Percentiles rank a stretch among this genome's conserved stretches.
Evolutionary conservation across 2,888 invertebrate species (phyloP).

Genomic region (Drosophila neonasuta): DNA sequence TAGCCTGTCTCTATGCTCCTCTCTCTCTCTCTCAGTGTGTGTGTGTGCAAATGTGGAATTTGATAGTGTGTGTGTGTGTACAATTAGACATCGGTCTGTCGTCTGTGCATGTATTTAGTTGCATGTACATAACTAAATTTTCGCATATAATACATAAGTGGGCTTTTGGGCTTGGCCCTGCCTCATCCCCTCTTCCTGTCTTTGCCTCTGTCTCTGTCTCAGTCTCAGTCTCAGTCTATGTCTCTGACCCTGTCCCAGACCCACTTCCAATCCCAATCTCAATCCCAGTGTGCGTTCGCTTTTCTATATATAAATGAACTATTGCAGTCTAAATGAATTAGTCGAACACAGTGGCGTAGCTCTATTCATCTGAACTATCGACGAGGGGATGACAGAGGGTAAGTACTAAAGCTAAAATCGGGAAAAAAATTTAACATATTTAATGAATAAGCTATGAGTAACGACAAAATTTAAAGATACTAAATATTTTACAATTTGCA

Average conservation of each 20-base stretch:
- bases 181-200: not conserved
- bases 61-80: slow-evolving; percentile 57
- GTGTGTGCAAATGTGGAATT: slow-evolving; percentile 43
- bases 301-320: slow-evolving; percentile 77
- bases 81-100: slow-evolving; percentile 78
- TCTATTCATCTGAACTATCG: too few species aligned
- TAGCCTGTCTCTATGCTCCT: slow-evolving; percentile 54
- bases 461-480: too few species aligned
- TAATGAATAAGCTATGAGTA: too few species aligned
- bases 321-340: slow-evolving; percentile 79
- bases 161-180: slow-evolving; percentile 36
- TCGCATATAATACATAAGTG: slow-evolving; percentile 68
- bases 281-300: slow-evolving; percentile 42
- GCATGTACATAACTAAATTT: slow-evolving; percentile 74
- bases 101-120: slow-evolving; percentile 74
- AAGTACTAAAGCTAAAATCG: not conserved
- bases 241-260: not conserved
- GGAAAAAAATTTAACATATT: too few species aligned
- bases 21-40: slow-evolving; percentile 20
- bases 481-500: too few species aligned
- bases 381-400: not conserved
- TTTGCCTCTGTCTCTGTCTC: not conserved
- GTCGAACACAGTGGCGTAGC: slow-evolving; percentile 57
- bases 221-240: not conserved
- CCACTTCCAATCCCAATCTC: slow-evolving; percentile 4